Evolutionary conservation across 2,113 vertebrate species (phyloP).

Genomic region (Glaucomys volans): DNA sequence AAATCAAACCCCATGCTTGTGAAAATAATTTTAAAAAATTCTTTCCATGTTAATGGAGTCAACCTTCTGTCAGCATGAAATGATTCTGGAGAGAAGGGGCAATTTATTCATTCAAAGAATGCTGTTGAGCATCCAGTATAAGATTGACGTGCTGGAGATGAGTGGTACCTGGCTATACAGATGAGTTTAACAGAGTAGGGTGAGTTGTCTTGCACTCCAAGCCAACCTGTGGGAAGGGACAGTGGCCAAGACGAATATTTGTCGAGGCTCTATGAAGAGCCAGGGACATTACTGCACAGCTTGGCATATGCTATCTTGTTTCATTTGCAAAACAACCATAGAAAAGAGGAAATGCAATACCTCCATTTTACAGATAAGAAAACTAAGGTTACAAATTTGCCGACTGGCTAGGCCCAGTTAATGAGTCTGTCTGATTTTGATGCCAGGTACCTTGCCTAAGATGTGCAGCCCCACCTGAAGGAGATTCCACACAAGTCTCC

Average conservation of each 20-base stretch:
- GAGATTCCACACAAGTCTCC: not conserved
- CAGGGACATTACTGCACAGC: not conserved
- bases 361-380: not conserved
- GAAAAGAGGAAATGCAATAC: not conserved
- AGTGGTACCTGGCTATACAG: not conserved
- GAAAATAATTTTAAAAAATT: constrained; percentile 9
- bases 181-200: not conserved
- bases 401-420: not conserved
- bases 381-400: not conserved
- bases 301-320: not conserved
- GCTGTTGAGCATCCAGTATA: not conserved
- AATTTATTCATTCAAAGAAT: not conserved
- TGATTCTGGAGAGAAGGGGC: not conserved
- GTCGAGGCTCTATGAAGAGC: not conserved
- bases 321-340: not conserved
- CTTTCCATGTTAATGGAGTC: not conserved
- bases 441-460: not conserved
- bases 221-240: not conserved
- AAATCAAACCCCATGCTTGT: not conserved
- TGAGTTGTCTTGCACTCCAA: not conserved
- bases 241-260: not conserved
- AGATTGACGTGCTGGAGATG: not conserved
- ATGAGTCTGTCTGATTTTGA: not conserved
- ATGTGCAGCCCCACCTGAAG: not conserved
- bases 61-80: not conserved